Evolutionary conservation across 1,140 invertebrate genomes (phyloP).

Genomic region (Cryptotermes secundus): DNA sequence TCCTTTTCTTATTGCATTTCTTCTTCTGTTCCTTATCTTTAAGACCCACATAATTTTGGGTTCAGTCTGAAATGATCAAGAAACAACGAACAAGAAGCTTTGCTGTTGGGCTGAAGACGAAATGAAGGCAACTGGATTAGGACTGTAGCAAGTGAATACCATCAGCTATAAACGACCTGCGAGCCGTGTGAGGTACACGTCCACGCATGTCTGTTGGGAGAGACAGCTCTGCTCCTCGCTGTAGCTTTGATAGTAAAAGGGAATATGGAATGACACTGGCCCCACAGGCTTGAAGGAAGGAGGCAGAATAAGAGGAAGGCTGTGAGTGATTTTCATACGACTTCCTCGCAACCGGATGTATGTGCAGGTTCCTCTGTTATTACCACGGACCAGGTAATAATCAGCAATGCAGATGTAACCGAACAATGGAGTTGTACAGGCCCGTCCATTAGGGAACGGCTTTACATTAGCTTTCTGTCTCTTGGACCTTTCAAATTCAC

Average conservation of each 20-base stretch:
- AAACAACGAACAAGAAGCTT: no score
- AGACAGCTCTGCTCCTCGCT: neutral
- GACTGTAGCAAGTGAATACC: no score
- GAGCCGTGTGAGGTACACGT: no score
- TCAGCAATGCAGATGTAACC: constrained; percentile 11
- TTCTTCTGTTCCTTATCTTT: no score
- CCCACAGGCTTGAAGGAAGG: neutral
- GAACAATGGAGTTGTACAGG: neutral
- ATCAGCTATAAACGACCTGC: no score
- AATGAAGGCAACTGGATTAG: no score
- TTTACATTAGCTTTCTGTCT: neutral
- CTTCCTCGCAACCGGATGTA: neutral
- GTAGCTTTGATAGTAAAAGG: constrained; percentile 13
- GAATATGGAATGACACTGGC: neutral
- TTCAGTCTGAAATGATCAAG: no score
- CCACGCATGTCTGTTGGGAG: neutral
- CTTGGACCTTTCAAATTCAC: neutral
- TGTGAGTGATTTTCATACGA: neutral
- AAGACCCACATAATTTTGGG: no score
- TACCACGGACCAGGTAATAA: constrained; percentile 1
- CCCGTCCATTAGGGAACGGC: neutral
- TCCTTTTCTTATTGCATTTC: no score
- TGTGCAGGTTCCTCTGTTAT: neutral
- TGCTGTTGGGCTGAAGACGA: no score
- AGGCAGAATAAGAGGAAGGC: neutral